phyloP scores from a whole-genome alignment of 2,113 vertebrate genomes.

The Coryphaenoides rupestris region DNA sequence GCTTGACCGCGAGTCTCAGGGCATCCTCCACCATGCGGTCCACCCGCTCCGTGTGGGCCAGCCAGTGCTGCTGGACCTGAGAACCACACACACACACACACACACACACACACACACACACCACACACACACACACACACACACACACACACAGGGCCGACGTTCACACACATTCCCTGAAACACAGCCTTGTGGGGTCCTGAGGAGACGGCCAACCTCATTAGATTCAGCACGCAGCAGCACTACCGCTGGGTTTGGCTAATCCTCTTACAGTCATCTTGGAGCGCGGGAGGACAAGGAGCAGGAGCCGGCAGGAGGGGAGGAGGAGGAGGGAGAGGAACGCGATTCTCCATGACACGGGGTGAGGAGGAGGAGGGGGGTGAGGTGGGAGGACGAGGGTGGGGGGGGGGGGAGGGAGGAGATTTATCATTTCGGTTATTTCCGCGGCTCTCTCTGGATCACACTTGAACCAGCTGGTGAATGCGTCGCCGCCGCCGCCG shows the following conservation, averaged over 20 bases:
- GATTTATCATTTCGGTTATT: conserved; percentile 39
- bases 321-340: conserved; percentile 6
- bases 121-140: too few species aligned
- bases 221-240: conserved; percentile 46
- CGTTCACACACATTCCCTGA: neutral
- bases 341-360: conserved; percentile 37
- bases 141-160: too few species aligned
- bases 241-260: conserved; percentile 34
- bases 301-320: too few species aligned
- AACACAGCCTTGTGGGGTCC: too few species aligned
- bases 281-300: conserved; percentile 22
- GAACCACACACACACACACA: neutral
- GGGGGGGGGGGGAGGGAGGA: conserved; percentile 6
- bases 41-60: conserved; percentile 70
- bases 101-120: neutral
- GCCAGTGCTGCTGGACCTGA: conserved; percentile 84
- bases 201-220: conserved; percentile 39
- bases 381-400: conserved; percentile 10
- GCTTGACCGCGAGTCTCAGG: conserved; percentile 76
- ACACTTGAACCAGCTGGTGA: conserved; percentile 37
- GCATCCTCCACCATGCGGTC: conserved; percentile 81
- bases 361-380: neutral
- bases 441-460: conserved; percentile 34
- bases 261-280: conserved; percentile 44
- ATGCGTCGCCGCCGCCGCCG: conserved; percentile 22